Conservation (phyloP, 2,113 vertebrate species). For the Cryptomyrus ogoouensis region DNA sequence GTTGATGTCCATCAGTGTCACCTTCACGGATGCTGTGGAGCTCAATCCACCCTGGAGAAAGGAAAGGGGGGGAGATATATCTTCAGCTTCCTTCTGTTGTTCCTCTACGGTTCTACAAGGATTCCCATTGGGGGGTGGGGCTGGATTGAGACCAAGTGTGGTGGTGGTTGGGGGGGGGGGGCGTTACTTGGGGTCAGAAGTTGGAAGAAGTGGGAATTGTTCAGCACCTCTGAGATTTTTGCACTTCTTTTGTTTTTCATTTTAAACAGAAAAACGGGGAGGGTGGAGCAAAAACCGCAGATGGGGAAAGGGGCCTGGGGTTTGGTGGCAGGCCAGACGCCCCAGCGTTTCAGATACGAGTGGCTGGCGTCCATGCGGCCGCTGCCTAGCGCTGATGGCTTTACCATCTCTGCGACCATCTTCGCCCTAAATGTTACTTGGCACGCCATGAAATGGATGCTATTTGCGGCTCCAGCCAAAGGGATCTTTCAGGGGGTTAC, state of each 20-base stretch:
- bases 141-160: not conserved
- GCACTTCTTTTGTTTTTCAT: slow-evolving; percentile 30
- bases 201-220: not conserved
- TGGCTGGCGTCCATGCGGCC: not conserved
- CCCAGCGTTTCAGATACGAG: not conserved
- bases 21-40: slow-evolving; percentile 74
- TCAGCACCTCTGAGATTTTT: slow-evolving; percentile 20
- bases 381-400: slow-evolving; percentile 36
- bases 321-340: not conserved
- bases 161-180: not conserved
- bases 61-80: not conserved
- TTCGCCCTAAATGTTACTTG: not conserved
- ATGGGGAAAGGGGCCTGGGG: not conserved
- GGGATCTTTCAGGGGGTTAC: not conserved
- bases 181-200: not conserved
- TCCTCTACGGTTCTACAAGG: not conserved
- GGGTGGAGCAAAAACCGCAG: not conserved
- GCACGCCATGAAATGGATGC: not conserved
- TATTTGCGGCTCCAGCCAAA: not conserved
- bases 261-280: not conserved
- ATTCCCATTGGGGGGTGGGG: not conserved
- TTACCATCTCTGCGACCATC: slow-evolving; percentile 33
- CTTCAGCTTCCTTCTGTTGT: not conserved
- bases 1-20: slow-evolving; percentile 82
- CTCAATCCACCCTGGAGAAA: slow-evolving; percentile 77